Percentiles rank a stretch among this genome's conserved stretches.
These are phyloP conservation scores for Drosophila meridionalis DNA, from an alignment of 2,888 invertebrate species.

Conservation along the genomic window DNA sequence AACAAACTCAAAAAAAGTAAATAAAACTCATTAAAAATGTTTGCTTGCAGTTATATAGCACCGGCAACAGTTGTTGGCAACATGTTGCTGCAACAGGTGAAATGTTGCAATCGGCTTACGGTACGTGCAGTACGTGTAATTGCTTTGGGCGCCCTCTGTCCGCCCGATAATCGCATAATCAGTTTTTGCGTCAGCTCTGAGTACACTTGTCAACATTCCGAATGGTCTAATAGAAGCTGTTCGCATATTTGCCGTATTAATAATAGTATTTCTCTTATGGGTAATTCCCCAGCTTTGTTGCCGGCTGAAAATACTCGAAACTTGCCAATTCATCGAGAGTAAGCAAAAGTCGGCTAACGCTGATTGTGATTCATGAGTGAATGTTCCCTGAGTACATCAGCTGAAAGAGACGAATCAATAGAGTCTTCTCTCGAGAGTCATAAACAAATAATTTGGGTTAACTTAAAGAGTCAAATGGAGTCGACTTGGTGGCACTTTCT, in stretches of 20 bases:
- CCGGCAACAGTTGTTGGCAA: constrained; percentile 40
- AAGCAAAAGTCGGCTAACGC: constrained; percentile 20
- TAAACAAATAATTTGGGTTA: constrained; percentile 18
- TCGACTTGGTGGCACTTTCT: background rate
- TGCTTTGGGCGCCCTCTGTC: constrained; percentile 12
- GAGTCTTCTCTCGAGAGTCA: background rate
- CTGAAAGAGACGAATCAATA: background rate
- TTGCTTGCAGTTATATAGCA: constrained; percentile 48
- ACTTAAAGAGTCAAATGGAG: background rate
- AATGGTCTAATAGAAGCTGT: constrained; percentile 38
- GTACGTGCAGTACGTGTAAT: constrained; percentile 29
- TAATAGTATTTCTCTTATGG: constrained; percentile 1
- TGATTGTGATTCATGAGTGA: constrained; percentile 40
- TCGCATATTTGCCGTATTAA: constrained; percentile 18
- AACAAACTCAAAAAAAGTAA: constrained; percentile 19
- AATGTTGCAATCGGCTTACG: constrained; percentile 53
- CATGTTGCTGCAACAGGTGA: constrained; percentile 57
- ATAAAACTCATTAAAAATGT: constrained; percentile 60
- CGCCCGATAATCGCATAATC: constrained; percentile 30
- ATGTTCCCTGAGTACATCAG: constrained; percentile 18
- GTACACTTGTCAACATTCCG: constrained; percentile 36
- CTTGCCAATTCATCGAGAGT: constrained; percentile 46
- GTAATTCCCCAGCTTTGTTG: constrained; percentile 41
- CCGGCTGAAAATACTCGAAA: constrained; percentile 10
- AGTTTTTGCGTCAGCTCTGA: constrained; percentile 42